Evolutionary conservation across 2,888 invertebrate species (phyloP).

Genomic region (Prosapia bicincta): DNA sequence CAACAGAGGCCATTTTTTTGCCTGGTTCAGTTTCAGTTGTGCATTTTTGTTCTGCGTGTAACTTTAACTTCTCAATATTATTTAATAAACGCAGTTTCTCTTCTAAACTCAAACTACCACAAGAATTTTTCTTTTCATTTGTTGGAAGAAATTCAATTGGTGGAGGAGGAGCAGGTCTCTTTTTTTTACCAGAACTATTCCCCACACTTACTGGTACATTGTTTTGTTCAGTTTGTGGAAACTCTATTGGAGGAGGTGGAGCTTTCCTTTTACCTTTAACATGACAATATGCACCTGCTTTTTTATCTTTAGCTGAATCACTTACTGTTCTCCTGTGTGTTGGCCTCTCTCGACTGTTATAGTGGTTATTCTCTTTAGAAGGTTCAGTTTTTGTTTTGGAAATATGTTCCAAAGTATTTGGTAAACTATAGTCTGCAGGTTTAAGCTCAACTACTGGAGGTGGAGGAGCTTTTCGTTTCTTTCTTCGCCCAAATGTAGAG

Average conservation of each 20-base stretch:
- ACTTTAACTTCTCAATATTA: constrained; percentile 38
- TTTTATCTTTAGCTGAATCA: constrained; percentile 57
- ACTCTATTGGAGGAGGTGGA: constrained; percentile 58
- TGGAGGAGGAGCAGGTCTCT: constrained; percentile 57
- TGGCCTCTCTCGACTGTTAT: constrained; percentile 17
- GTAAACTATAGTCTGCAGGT: constrained; percentile 38
- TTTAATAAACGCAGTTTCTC: constrained; percentile 38
- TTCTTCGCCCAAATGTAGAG: constrained; percentile 44
- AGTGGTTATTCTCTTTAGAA: not conserved
- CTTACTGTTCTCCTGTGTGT: constrained; percentile 57
- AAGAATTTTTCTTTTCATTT: constrained; percentile 8
- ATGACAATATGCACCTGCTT: constrained; percentile 57
- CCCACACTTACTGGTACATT: constrained; percentile 31
- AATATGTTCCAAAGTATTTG: constrained; percentile 34
- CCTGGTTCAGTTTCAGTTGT: not conserved
- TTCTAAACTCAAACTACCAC: constrained; percentile 33
- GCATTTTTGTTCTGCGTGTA: constrained; percentile 33
- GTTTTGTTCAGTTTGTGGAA: constrained; percentile 34
- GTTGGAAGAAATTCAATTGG: constrained; percentile 41
- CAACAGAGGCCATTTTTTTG: constrained; percentile 27
- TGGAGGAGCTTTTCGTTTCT: constrained; percentile 49
- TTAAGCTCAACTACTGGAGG: constrained; percentile 43
- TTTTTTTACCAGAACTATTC: constrained; percentile 44
- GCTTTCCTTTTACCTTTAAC: constrained; percentile 74
- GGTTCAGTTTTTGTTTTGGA: constrained; percentile 1